Percentiles rank a stretch among this genome's conserved stretches.
Conservation (phyloP, 2,113 vertebrate genomes). For the Pungitius pungitius region DNA sequence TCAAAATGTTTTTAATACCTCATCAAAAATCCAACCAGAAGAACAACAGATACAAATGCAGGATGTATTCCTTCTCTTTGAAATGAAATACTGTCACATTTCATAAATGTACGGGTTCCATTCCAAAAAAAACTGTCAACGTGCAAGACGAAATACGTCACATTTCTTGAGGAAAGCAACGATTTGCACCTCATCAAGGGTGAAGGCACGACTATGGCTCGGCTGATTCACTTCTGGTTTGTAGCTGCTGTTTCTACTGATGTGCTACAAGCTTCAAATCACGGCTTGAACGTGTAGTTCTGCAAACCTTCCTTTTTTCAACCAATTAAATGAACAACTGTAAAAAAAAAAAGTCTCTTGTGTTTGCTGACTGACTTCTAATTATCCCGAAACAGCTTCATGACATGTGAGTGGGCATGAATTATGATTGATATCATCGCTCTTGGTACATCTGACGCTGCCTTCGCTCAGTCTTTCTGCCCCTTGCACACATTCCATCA, state of each 20-base stretch:
- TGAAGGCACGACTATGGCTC: conserved; percentile 26
- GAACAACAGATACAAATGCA: conserved; percentile 8
- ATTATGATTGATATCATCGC: conserved; percentile 44
- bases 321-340: conserved; percentile 73
- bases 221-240: conserved; percentile 36
- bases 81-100: conserved; percentile 6
- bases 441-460: conserved; percentile 20
- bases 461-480: background rate
- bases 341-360: conserved; percentile 45
- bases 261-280: conserved; percentile 49
- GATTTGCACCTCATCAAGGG: conserved; percentile 20
- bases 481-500: conserved; percentile 21
- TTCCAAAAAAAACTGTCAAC: conserved; percentile 1
- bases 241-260: conserved; percentile 61
- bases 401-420: conserved; percentile 55
- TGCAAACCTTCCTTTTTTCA: conserved; percentile 47
- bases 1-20: conserved; percentile 31
- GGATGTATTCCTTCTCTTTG: background rate
- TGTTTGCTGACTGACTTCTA: conserved; percentile 46
- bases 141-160: conserved; percentile 1
- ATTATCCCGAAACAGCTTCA: conserved; percentile 46
- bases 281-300: conserved; percentile 61
- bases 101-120: background rate
- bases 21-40: conserved; percentile 10
- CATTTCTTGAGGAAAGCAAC: background rate